Evolutionary conservation across 2,113 vertebrate species (phyloP).

Genomic region (Dasyurus viverrinus): DNA sequence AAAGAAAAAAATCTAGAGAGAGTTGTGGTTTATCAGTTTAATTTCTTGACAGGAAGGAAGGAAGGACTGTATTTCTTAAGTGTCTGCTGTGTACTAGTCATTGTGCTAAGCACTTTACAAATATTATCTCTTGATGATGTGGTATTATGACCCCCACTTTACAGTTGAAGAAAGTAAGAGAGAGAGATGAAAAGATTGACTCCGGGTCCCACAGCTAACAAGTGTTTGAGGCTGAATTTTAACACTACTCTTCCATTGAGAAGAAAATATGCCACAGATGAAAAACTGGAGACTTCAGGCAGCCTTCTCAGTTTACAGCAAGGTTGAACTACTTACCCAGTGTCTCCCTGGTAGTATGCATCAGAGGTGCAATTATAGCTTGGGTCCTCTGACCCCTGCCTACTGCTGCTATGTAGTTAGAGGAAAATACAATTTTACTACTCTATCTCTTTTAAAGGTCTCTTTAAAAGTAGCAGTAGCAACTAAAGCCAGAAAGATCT

Average conservation of each 20-base stretch:
- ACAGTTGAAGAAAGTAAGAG: not conserved
- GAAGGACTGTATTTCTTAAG: not conserved
- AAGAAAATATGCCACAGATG: not conserved
- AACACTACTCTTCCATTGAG: not conserved
- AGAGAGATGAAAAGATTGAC: not conserved
- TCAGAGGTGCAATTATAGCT: not conserved
- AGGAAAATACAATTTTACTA: not conserved
- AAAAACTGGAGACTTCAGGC: not conserved
- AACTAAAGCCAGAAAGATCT: not conserved
- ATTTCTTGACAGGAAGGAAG: not conserved
- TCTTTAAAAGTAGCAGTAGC: not conserved
- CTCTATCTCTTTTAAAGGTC: not conserved
- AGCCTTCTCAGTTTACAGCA: not conserved
- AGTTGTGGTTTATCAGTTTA: slow-evolving; percentile 1
- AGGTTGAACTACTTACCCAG: not conserved
- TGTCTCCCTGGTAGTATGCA: not conserved
- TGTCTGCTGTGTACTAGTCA: not conserved
- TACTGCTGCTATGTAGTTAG: not conserved
- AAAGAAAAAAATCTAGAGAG: not conserved
- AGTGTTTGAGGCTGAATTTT: not conserved
- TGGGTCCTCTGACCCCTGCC: not conserved
- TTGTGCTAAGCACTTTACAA: not conserved
- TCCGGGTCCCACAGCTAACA: not conserved
- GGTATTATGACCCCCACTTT: not conserved
- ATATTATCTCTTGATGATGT: not conserved